These are phyloP conservation scores for Phaetusa simplex DNA, from an alignment of 2,113 vertebrate species.

Conservation along the genomic window DNA sequence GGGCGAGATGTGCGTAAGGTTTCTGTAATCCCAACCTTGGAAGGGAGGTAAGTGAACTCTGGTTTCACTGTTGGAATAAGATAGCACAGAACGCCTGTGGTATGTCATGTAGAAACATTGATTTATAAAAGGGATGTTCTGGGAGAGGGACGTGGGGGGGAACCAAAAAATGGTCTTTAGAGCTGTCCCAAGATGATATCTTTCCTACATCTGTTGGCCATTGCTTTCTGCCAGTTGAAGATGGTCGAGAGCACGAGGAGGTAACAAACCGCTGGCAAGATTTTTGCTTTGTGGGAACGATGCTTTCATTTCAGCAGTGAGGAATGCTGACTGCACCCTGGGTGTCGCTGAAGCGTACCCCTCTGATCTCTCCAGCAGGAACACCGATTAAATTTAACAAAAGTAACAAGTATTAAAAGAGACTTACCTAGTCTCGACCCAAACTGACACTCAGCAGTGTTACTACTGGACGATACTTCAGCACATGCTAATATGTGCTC, in stretches of 20 bases:
- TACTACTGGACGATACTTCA: background rate
- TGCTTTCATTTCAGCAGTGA: background rate
- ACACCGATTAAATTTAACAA: background rate
- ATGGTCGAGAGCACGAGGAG: accelerated
- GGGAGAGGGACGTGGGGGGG: accelerated
- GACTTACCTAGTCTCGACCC: background rate
- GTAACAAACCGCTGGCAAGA: background rate
- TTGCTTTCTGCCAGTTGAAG: background rate
- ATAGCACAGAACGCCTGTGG: background rate
- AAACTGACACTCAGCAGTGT: background rate
- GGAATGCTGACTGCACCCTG: background rate
- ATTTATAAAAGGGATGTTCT: slow-evolving; percentile 6
- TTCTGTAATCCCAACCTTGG: background rate
- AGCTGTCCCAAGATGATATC: background rate
- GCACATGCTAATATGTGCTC: background rate
- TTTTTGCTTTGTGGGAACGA: accelerated
- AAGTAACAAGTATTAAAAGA: background rate
- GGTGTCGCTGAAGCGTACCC: accelerated
- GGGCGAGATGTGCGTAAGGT: background rate
- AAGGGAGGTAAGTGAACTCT: background rate
- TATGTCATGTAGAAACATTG: background rate
- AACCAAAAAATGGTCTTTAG: background rate
- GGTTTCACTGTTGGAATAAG: background rate
- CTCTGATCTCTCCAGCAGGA: background rate
- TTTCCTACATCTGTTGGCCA: background rate